Evolutionary conservation across 1,140 invertebrate genomes (phyloP), one percentile per base, ranked within the genome.

Genomic region (Neotoxoptera formosana): DNA sequence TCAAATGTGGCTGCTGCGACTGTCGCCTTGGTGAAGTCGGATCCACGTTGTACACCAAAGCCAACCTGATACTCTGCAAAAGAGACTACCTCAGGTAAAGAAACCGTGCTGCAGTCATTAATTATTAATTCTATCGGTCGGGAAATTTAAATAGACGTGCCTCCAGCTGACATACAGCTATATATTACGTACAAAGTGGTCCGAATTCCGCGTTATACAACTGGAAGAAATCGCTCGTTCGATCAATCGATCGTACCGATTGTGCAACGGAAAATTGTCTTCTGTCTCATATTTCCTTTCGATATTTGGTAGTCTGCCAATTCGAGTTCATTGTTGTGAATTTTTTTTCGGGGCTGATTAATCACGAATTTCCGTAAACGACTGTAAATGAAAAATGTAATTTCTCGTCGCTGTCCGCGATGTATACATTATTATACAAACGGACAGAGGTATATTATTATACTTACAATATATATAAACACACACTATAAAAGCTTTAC

Each of bases 1-100:
- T 99, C 20, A 99, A 99, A 95, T 99, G 99, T 95, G 98, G 98
- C 93, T 99, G 98, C 96, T 99, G 99, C 96, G 98, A 99, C 95
- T 99, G 98, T 95, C 96, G 99, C 88, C 96, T 99, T 84, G 99
- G 99, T 25, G 99, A 99, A 95, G 98, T 99, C n/a, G 99, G 99
- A 48, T 99, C 98, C 84, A 99, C 98, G 2, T 96, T 99, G 17
- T 99, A 99, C 95, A 98, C 98, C 56, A 99, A 99, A 95, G 99
- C 98, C 81, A 99, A 99, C 95, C 96, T 99, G 56, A 98, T 99
- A 94, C 96, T 99, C n/a, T 99, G 99, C 96, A 98, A 98, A 96
- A 96, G 98, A 95, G 99, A 99, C 95, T 99, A 99, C 96, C 96
- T 99, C 94, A 99, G 99, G 98, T 98, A 81, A 45, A 17, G 2